A percentile compares a stretch with the other conserved stretches of the same genome.
Evolutionary conservation across 2,888 invertebrate species (phyloP).

Genomic region (Troilus luridus): DNA sequence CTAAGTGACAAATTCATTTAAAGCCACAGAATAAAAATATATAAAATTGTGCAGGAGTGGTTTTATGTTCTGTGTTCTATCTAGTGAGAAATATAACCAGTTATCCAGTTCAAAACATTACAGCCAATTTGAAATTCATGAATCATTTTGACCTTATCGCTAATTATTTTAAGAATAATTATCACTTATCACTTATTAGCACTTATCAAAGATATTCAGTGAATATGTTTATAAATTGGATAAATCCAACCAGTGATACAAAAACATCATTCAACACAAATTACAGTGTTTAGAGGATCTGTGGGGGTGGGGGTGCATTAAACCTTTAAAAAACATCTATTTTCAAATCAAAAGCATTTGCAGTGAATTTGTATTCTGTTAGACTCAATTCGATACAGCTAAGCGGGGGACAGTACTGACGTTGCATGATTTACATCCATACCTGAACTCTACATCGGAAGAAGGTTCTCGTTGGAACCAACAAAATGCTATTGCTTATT

Average conservation of each 20-base stretch:
- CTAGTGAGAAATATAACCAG: neutral
- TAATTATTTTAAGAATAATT: neutral
- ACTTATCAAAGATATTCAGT: neutral
- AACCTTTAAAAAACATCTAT: neutral
- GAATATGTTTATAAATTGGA: neutral
- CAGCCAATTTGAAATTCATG: neutral
- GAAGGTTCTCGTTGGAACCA: slow-evolving; percentile 8
- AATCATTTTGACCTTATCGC: too few species aligned
- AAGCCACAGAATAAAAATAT: neutral
- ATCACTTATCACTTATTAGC: too few species aligned
- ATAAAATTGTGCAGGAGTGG: neutral
- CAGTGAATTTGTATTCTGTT: neutral
- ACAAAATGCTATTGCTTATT: neutral
- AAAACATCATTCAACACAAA: neutral
- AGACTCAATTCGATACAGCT: neutral
- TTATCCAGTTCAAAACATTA: neutral
- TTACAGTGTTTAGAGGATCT: neutral
- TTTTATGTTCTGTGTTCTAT: neutral
- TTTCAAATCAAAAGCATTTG: neutral
- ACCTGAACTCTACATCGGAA: neutral
- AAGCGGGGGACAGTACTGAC: neutral
- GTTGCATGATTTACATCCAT: neutral
- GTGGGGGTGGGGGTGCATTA: neutral
- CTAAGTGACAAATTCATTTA: neutral
- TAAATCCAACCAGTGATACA: neutral